A percentile compares a stretch with the other conserved stretches of the same genome.
Evolutionary conservation across 1,140 invertebrate species (phyloP).

Genomic region (Helicoverpa zea): DNA sequence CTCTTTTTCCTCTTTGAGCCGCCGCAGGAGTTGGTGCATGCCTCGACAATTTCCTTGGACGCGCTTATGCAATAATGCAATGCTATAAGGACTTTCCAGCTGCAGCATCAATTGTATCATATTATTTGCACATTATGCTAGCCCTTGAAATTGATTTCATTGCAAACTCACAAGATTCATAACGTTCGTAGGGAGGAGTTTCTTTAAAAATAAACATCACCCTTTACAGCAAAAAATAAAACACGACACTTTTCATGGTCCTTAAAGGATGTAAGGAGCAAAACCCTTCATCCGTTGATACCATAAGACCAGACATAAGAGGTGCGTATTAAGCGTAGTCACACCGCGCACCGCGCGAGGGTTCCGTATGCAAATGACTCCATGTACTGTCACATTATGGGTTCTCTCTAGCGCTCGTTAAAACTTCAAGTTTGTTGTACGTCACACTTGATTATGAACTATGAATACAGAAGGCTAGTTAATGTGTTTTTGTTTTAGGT

Average conservation of each 20-base stretch:
- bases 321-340: constrained; percentile 35
- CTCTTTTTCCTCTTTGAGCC: background rate
- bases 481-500: background rate
- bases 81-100: no score
- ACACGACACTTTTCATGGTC: background rate
- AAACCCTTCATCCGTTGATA: background rate
- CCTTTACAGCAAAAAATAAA: background rate
- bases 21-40: no score
- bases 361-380: constrained; percentile 1
- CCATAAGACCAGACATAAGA: constrained; percentile 11
- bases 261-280: background rate
- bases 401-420: constrained; percentile 9
- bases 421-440: constrained; percentile 6
- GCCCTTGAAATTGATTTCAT: no score
- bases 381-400: background rate
- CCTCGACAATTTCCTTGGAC: no score
- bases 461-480: background rate
- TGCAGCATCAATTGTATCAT: no score
- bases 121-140: no score
- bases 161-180: no score
- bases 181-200: background rate
- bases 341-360: background rate
- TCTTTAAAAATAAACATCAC: background rate
- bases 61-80: no score
- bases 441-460: constrained; percentile 2